These are phyloP conservation scores for Hypotaenidia okinawae DNA, from an alignment of 2,797 vertebrate species.

Conservation along the genomic window DNA sequence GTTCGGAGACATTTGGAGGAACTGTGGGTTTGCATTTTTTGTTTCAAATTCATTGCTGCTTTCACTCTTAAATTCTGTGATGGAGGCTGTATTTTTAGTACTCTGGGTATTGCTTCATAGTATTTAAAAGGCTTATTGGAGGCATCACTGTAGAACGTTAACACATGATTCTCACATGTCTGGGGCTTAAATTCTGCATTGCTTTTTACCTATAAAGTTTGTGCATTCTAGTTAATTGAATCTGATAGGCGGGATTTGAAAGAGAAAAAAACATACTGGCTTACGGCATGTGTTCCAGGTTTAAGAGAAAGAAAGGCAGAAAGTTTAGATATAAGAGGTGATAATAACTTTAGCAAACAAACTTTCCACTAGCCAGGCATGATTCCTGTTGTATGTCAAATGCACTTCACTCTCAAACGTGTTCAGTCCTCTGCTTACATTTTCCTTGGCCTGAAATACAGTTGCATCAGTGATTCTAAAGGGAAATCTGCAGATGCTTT, in stretches of 20 bases:
- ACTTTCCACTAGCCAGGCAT: neutral
- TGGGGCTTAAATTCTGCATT: neutral
- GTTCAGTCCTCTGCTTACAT: neutral
- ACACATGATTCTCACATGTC: neutral
- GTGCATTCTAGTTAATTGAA: neutral
- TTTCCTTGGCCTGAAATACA: neutral
- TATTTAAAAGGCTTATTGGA: neutral
- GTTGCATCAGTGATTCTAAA: neutral
- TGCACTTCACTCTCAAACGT: neutral
- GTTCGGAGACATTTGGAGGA: neutral
- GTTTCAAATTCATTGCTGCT: neutral
- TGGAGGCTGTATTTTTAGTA: neutral
- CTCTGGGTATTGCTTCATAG: neutral
- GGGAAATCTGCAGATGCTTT: neutral
- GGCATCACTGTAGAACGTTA: neutral
- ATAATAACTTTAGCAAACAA: conserved; percentile 60
- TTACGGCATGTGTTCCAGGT: neutral
- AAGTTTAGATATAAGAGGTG: conserved; percentile 10
- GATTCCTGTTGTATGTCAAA: conserved; percentile 42
- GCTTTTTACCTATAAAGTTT: neutral
- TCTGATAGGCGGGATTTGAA: neutral
- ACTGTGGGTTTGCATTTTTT: neutral
- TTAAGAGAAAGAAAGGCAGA: conserved; percentile 32
- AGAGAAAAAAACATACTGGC: neutral
- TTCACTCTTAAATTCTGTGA: neutral